These are phyloP conservation scores for Peribatodes rhomboidaria DNA, from an alignment of 2,888 invertebrate species.

Conservation along the genomic window DNA sequence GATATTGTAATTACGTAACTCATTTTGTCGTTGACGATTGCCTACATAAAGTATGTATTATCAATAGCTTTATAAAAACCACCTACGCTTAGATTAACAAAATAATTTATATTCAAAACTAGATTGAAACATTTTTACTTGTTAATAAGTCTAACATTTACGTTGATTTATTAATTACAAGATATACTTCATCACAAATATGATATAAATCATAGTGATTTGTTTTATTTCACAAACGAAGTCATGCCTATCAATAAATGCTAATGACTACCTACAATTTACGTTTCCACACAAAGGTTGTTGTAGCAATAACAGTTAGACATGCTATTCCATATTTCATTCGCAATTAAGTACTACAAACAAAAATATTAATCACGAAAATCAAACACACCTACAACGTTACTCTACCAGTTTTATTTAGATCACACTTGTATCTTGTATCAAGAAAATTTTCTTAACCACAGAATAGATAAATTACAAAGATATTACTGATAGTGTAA, in stretches of 20 bases:
- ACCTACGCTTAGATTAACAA: conserved; percentile 44
- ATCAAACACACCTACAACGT: conserved; percentile 26
- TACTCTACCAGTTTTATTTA: conserved; percentile 29
- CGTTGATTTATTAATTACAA: conserved; percentile 28
- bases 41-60: conserved; percentile 40
- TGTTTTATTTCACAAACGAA: conserved; percentile 21
- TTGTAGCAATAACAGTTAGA: conserved; percentile 23
- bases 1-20: conserved; percentile 36
- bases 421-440: conserved; percentile 49
- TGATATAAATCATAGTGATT: conserved; percentile 24
- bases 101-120: conserved; percentile 33
- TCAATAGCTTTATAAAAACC: conserved; percentile 40
- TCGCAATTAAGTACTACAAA: conserved; percentile 27
- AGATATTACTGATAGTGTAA: conserved; percentile 37
- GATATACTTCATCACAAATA: conserved; percentile 12
- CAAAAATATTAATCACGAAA: conserved; percentile 22
- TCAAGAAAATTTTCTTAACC: conserved; percentile 46
- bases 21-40: conserved; percentile 33
- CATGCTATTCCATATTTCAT: conserved; percentile 25
- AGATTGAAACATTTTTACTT: conserved; percentile 26
- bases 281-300: conserved; percentile 25
- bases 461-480: conserved; percentile 44
- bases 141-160: conserved; percentile 18
- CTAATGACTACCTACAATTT: conserved; percentile 30
- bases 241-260: conserved; percentile 26